A percentile compares a stretch with the other conserved stretches of the same genome.
Conservation (phyloP, 2,888 invertebrate genomes). For the Drosophila mimica region DNA sequence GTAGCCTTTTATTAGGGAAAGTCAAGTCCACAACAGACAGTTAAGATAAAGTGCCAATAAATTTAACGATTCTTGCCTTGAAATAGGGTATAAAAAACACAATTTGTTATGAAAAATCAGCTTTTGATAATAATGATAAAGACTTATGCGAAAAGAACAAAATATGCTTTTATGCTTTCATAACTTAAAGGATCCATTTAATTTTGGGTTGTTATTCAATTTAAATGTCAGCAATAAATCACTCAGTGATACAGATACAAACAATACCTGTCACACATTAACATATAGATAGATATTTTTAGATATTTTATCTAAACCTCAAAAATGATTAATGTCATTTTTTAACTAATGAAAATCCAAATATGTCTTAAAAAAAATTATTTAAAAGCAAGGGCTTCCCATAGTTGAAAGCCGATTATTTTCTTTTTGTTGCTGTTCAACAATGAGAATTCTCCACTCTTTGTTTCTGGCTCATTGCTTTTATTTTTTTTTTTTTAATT, state of each 20-base stretch:
- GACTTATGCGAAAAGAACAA: too few relatives aligned
- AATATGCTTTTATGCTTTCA: not conserved
- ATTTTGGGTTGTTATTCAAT: not conserved
- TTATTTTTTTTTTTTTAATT: conserved; percentile 1
- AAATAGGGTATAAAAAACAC: too few relatives aligned
- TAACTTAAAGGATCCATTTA: not conserved
- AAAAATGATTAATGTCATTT: not conserved
- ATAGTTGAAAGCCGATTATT: conserved; percentile 26
- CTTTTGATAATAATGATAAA: not conserved
- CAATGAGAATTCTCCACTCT: not conserved
- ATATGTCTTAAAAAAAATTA: not conserved
- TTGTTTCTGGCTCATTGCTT: not conserved
- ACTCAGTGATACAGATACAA: not conserved
- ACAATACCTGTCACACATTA: not conserved
- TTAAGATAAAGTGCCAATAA: conserved; percentile 19
- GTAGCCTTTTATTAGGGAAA: conserved; percentile 46
- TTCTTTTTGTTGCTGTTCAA: conserved; percentile 1
- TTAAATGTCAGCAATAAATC: not conserved
- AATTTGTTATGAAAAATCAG: not conserved
- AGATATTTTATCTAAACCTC: not conserved
- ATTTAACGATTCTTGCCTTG: conserved; percentile 9
- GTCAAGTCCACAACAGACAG: conserved; percentile 16
- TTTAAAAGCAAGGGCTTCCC: not conserved
- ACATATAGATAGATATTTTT: too few relatives aligned
- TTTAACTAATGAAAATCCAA: not conserved